Evolutionary conservation across 2,113 vertebrate genomes (phyloP).

Genomic region (Chroicocephalus ridibundus): DNA sequence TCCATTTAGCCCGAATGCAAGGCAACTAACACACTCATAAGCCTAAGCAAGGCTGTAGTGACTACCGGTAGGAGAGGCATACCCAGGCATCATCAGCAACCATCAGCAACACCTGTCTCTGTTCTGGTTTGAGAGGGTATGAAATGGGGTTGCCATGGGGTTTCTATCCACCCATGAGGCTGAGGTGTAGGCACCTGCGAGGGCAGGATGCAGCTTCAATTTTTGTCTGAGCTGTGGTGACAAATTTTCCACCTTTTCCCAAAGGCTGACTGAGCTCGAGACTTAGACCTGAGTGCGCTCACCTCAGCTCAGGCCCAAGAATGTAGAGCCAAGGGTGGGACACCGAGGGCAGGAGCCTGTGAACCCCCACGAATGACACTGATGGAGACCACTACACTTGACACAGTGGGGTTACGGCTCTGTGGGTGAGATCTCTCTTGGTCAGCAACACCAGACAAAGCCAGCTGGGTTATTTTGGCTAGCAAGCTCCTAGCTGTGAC

Average conservation of each 20-base stretch:
- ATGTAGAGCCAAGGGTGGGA: neutral
- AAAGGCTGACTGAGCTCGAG: neutral
- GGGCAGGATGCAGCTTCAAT: neutral
- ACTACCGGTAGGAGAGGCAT: neutral
- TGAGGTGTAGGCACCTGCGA: fast-evolving
- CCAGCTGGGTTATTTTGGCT: neutral
- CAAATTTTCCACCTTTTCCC: neutral
- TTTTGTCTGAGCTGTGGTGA: neutral
- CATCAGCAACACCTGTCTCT: neutral
- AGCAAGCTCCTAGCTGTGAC: neutral
- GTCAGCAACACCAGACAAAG: neutral
- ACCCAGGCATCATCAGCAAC: neutral
- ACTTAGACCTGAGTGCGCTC: neutral
- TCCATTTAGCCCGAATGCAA: neutral
- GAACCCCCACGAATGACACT: neutral
- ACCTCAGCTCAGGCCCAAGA: neutral
- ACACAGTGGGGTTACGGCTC: neutral
- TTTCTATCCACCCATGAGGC: neutral
- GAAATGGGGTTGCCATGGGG: neutral
- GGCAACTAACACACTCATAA: neutral
- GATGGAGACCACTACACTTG: neutral
- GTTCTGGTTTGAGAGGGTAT: neutral
- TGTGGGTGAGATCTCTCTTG: neutral
- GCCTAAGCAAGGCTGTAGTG: neutral
- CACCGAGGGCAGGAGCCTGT: neutral